Conservation (phyloP, 37 sponge, comb jelly and placozoan species). For the Aplysina aerophoba region DNA sequence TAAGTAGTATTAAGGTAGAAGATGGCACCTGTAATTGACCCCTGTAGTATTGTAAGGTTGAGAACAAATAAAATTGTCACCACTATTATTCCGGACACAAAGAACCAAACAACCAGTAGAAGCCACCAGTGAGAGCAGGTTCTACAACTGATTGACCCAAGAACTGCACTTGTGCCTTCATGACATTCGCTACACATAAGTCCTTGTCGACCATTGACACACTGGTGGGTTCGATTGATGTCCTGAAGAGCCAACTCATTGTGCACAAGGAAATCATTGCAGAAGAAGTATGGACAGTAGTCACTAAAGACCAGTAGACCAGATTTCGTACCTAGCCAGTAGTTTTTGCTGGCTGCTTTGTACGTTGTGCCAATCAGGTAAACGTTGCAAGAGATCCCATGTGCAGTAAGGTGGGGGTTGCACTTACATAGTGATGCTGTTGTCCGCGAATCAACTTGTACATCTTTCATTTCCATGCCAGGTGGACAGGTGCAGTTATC, state of each 20-base stretch:
- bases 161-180: constrained; percentile 25
- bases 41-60: constrained; percentile 40
- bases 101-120: constrained; percentile 2
- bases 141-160: constrained; percentile 34
- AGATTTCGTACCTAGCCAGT: no score
- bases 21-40: constrained; percentile 43
- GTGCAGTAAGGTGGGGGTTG: no score
- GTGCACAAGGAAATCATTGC: not conserved
- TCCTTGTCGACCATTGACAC: constrained; percentile 29
- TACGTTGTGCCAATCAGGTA: no score
- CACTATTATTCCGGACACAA: constrained; percentile 33
- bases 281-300: not conserved
- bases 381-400: no score
- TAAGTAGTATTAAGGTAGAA: constrained; percentile 44
- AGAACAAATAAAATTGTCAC: constrained; percentile 29
- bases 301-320: not conserved
- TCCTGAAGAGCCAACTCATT: not conserved
- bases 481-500: no score
- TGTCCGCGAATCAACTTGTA: no score
- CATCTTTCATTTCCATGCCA: no score
- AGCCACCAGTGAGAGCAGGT: constrained; percentile 34
- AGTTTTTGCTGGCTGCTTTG: no score
- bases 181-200: constrained; percentile 51
- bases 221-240: not conserved
- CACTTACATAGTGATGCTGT: no score